phyloP scores from a whole-genome alignment of 1,140 invertebrate species.

The Trichonephila clavata region DNA sequence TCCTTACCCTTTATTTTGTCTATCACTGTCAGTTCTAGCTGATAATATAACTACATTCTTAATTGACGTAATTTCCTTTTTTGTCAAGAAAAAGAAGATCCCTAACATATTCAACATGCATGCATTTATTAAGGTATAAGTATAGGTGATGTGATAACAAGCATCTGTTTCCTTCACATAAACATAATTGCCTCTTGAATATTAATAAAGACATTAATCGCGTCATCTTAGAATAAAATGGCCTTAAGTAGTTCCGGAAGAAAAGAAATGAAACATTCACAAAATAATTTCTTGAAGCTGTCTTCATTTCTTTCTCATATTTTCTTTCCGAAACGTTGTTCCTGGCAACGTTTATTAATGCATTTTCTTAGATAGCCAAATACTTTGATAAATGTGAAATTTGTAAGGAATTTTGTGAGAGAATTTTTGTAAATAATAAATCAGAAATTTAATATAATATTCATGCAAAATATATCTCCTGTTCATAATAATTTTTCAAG shows the following conservation, averaged over 20 bases:
- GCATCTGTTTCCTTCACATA: constrained; percentile 54
- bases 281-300: not conserved
- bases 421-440: too few relatives aligned
- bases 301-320: not conserved
- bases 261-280: not conserved
- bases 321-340: not conserved
- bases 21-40: not conserved
- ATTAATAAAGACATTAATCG: constrained; percentile 45
- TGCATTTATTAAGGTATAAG: not conserved
- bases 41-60: not conserved
- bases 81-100: constrained; percentile 5
- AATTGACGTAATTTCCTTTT: not conserved
- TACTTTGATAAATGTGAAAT: too few relatives aligned
- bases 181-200: constrained; percentile 45
- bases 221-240: not conserved
- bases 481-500: too few relatives aligned
- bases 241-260: not conserved
- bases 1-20: not conserved
- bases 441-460: too few relatives aligned
- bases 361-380: too few relatives aligned
- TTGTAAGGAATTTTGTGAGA: too few relatives aligned
- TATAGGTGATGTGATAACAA: constrained; percentile 28
- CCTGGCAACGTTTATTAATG: too few relatives aligned
- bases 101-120: not conserved
- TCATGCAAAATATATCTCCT: too few relatives aligned